Evolutionary conservation across 2,888 invertebrate genomes (phyloP).

Genomic region (Agrotis exclamationis): DNA sequence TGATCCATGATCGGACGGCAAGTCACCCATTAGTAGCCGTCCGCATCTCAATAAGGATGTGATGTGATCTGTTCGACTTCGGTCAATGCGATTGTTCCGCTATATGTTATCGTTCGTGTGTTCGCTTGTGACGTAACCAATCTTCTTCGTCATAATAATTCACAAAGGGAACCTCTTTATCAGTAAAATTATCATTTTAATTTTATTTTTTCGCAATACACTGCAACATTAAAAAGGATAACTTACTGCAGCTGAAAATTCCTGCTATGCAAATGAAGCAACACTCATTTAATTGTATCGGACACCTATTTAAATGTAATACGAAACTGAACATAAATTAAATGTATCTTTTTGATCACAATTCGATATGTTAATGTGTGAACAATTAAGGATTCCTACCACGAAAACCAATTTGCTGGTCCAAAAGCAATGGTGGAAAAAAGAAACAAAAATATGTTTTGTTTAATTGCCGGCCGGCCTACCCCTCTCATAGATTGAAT

Average conservation of each 20-base stretch:
- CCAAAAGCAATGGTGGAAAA: slow-evolving; percentile 11
- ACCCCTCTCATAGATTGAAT: slow-evolving; percentile 61
- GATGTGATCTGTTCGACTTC: too few species aligned
- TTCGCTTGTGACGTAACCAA: too few species aligned
- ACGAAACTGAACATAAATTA: slow-evolving; percentile 33
- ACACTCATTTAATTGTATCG: slow-evolving; percentile 23
- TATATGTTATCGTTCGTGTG: too few species aligned
- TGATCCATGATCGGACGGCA: too few species aligned
- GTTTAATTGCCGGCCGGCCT: slow-evolving; percentile 63
- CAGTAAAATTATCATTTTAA: neutral
- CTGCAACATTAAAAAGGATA: neutral
- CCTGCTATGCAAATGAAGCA: slow-evolving; percentile 24
- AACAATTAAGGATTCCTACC: slow-evolving; percentile 64
- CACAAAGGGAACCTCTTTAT: neutral
- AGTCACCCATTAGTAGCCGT: too few species aligned
- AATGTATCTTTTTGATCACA: slow-evolving; percentile 50
- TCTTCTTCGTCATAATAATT: neutral
- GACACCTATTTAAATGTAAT: slow-evolving; percentile 26
- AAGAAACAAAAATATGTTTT: slow-evolving; percentile 49
- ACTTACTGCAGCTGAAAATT: neutral
- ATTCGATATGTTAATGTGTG: slow-evolving; percentile 56
- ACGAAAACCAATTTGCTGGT: slow-evolving; percentile 66
- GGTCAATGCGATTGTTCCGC: too few species aligned
- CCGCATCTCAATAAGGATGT: too few species aligned
- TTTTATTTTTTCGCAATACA: neutral